Percentiles rank a stretch among this genome's conserved stretches.
Evolutionary conservation across 2,888 invertebrate genomes (phyloP).

Genomic region (Stenotaenia linearis): DNA sequence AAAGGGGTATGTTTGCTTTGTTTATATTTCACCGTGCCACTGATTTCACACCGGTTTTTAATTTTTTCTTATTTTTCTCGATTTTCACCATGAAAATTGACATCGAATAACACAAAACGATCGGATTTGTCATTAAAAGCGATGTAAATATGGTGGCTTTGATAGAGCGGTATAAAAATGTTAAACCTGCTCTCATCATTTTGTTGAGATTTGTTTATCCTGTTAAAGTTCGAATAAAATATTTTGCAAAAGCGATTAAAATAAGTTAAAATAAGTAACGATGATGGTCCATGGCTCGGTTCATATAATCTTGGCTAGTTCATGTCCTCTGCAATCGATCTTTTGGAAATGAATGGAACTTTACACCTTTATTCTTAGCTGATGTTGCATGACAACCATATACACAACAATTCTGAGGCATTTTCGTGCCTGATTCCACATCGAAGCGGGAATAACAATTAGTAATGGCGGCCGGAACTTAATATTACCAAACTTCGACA

Average conservation of each 20-base stretch:
- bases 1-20: background rate
- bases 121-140: background rate
- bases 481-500: too few relatives aligned
- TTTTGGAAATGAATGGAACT: too few relatives aligned
- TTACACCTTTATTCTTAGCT: too few relatives aligned
- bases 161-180: background rate
- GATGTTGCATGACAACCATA: too few relatives aligned
- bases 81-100: background rate
- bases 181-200: background rate
- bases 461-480: too few relatives aligned
- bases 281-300: background rate
- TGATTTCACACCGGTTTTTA: background rate
- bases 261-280: background rate
- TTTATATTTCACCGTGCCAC: background rate
- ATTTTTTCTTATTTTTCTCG: background rate
- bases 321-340: too few relatives aligned
- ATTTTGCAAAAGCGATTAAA: background rate
- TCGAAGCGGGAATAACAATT: too few relatives aligned
- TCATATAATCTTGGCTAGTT: background rate
- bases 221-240: background rate
- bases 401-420: too few relatives aligned
- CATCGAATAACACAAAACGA: background rate
- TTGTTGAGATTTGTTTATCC: background rate
- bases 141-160: background rate
- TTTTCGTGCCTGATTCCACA: too few relatives aligned